Base-by-base conservation (phyloP, 1,140 invertebrate genomes). In the Phymastichus coffea region DNA sequence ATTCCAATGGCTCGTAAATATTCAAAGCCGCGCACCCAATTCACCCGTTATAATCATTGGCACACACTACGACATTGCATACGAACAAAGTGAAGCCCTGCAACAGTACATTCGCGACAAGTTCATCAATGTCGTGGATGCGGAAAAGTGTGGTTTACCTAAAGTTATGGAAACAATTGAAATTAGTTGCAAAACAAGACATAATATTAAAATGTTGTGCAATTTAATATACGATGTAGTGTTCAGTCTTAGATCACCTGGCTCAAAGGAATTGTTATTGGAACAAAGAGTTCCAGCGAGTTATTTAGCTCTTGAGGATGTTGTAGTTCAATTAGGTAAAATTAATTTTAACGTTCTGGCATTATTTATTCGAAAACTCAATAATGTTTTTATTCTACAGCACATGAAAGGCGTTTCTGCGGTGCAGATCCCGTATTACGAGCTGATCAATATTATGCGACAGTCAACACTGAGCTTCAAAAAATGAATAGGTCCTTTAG, bases 231-330 rank as follows among this genome's bases (percentile, higher is more conserved):
- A 98, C 75, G 92, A 97, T 35, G 92, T 91, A 4, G 95, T 94
- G 0, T 97, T 95, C 76, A 95, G 91, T 74, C 80, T 97, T 20
- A 86, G 90, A 69, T 89, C 90, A n/a, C 90, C 92, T 49, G 94
- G 92, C 14, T 92, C 91, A 54, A 97, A 95, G 77, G 92, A 96
- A 75, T 81, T 95, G 2, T 70, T 98, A 4, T 79, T 99, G 10
- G 92, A 97, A 65, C 96, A 99, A 75, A 91, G 92, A 72, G 93
- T 99, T 8, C 97, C 97, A 0, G 94, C 95, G 4, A 95, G 92
- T 49, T 99, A 99, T 79, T 81, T 99, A 20, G 92, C 92, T 2
- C 76, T 99, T 22, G 95, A 99, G 79, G 94, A 98, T 70, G 92
- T 96, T 22, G 87, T 97, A 0, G 84, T 86, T 55, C 84, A 90